Base-by-base conservation (phyloP, 2,888 invertebrate genomes). In the Chrysomela aeneicollis region DNA sequence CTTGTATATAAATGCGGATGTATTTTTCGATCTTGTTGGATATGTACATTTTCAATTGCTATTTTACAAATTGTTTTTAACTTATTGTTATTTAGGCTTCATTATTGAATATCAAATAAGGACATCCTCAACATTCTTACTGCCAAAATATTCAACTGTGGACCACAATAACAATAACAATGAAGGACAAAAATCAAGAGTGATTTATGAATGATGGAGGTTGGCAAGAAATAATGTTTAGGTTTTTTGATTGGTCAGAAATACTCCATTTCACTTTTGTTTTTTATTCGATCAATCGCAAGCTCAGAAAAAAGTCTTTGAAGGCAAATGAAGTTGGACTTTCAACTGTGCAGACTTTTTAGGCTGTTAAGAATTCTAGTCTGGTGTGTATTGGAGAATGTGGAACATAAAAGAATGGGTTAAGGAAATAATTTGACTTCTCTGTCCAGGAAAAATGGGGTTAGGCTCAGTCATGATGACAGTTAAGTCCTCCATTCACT, bases 361-460 rank as follows among this genome's bases (percentile, higher is more conserved):
- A 17, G 80, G 80, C 81, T 82, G 80, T 81, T 77, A 73, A 78
- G 76, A 78, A 79, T 78, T 82, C 81, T 82, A 82, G 82, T 82
- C 82, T 74, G 76, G 76, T 78, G 73, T 78, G 77, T 77, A 73
- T 72, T 71, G 72, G 68, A 70, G 69, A 67, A 69, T 69, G 68
- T 64, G 59, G 67, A 70, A 63, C 58, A 65, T 57, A 69, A 68
- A 69, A 66, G 62, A 61, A 49, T 42, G 53, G 59, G 64, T 65
- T 59, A 67, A 63, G 42, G 8, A 4, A 3, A 42, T 42, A 12
- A 66, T 63, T 52, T 59, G 8, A 15, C 1, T 4, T 42, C 12
- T 42, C 1, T 42, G 12, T 42, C 15, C 42, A 42, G 3, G 12
- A 35, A 4, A 15, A 12, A 15, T 15, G 3, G 8, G 42, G 42